Evolutionary conservation across 2,113 vertebrate genomes (phyloP).

Genomic region (Recurvirostra avosetta): DNA sequence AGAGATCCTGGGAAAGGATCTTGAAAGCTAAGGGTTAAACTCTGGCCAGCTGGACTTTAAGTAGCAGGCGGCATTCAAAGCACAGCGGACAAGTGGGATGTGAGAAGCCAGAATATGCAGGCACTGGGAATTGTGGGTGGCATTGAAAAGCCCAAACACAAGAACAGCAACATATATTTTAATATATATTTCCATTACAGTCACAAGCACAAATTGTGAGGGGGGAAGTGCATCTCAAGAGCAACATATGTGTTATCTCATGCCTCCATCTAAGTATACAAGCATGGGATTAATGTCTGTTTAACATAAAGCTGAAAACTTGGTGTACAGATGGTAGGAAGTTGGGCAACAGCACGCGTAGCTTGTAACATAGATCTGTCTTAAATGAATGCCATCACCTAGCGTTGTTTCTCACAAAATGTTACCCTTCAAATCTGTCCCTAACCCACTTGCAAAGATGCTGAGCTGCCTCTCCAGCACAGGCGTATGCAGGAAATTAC

Average conservation of each 20-base stretch:
- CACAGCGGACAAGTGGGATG: constrained; percentile 28
- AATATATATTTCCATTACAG: constrained; percentile 13
- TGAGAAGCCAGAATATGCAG: constrained; percentile 23
- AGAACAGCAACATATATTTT: neutral
- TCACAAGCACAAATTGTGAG: neutral
- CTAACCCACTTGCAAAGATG: neutral
- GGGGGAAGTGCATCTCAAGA: constrained; percentile 1
- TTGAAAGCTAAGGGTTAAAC: neutral
- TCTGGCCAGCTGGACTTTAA: neutral
- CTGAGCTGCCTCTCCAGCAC: neutral
- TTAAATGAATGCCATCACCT: neutral
- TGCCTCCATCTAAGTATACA: constrained; percentile 15
- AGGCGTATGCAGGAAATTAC: neutral
- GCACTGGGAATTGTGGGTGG: constrained; percentile 45
- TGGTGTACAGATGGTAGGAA: constrained; percentile 29
- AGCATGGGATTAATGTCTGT: neutral
- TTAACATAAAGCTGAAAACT: neutral
- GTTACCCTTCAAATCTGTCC: neutral
- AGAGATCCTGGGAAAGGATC: neutral
- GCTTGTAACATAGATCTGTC: neutral
- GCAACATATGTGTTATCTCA: constrained; percentile 15
- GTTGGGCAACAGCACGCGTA: neutral
- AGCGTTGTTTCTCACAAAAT: neutral
- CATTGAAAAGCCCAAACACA: constrained; percentile 21
- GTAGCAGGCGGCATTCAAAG: neutral